A percentile compares a stretch with the other conserved stretches of the same genome.
Evolutionary conservation across 1,140 invertebrate genomes (phyloP).

Genomic region (Drosophila parvula): DNA sequence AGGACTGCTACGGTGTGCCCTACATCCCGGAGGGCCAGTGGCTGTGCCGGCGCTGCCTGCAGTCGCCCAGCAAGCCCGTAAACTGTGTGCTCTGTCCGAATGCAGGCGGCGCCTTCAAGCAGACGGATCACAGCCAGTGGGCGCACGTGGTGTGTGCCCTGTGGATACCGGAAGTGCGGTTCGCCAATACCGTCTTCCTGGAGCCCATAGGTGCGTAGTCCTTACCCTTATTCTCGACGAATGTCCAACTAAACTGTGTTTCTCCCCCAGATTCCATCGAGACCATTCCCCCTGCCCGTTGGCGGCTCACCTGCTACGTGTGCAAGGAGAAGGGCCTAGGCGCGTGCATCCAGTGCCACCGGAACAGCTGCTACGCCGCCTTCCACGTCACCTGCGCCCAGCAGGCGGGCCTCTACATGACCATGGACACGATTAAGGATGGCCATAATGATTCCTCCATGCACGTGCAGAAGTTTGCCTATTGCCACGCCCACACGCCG

Average conservation of each 20-base stretch:
- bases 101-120: slow-evolving; percentile 99
- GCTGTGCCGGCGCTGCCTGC: slow-evolving; percentile 97
- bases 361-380: slow-evolving; percentile 97
- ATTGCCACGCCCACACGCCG: slow-evolving; percentile 97
- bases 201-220: slow-evolving; percentile 92
- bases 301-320: slow-evolving; percentile 97
- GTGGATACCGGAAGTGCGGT: slow-evolving; percentile 99
- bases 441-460: slow-evolving; percentile 88
- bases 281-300: slow-evolving; percentile 96
- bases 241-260: neutral
- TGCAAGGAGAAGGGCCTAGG: slow-evolving; percentile 97
- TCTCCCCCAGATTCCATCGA: slow-evolving; percentile 92
- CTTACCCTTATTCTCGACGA: fast-evolving
- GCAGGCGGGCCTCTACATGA: slow-evolving; percentile 97
- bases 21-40: slow-evolving; percentile 99
- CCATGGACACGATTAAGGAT: slow-evolving; percentile 96
- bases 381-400: slow-evolving; percentile 99
- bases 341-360: slow-evolving; percentile 99
- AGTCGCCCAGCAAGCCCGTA: slow-evolving; percentile 97
- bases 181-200: slow-evolving; percentile 98
- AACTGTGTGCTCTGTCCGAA: slow-evolving; percentile 99
- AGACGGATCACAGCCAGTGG: slow-evolving; percentile 98
- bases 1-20: slow-evolving; percentile 99
- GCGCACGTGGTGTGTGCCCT: slow-evolving; percentile 99
- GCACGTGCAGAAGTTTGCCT: slow-evolving; percentile 97